phyloP scores from a whole-genome alignment of 2,888 invertebrate species.

The Lasioglossum villosulum region DNA sequence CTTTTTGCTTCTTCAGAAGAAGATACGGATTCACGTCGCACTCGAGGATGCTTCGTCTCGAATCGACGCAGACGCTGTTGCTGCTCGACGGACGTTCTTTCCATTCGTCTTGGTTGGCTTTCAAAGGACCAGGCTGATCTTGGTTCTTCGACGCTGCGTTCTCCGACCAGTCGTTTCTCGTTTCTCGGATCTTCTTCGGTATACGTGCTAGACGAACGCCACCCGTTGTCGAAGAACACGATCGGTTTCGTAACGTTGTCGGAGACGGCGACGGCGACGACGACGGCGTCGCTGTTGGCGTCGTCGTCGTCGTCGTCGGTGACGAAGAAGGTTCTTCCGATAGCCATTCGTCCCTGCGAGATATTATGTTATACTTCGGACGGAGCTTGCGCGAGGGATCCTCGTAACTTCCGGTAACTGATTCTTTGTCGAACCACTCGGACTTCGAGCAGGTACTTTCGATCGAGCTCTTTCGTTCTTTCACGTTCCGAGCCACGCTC shows the following conservation, averaged over 20 bases:
- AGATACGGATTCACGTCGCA: slow-evolving; percentile 95
- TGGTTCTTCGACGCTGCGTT: not conserved
- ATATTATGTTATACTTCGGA: slow-evolving; percentile 10
- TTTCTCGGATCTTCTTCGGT: slow-evolving; percentile 41
- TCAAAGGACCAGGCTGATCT: slow-evolving; percentile 29
- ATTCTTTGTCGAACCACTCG: slow-evolving; percentile 80
- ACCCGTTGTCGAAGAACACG: not conserved
- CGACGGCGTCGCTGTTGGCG: not conserved
- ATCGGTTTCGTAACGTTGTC: not conserved
- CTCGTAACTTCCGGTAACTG: slow-evolving; percentile 57
- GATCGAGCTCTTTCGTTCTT: slow-evolving; percentile 68
- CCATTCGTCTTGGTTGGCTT: slow-evolving; percentile 48
- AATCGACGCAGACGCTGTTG: slow-evolving; percentile 49
- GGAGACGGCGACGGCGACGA: not conserved
- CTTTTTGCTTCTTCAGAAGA: slow-evolving; percentile 87
- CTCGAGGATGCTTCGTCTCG: slow-evolving; percentile 89
- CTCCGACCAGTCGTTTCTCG: slow-evolving; percentile 62
- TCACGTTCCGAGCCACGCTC: slow-evolving; percentile 80
- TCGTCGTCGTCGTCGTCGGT: not conserved
- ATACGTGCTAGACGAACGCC: slow-evolving; percentile 31
- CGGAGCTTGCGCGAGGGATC: slow-evolving; percentile 65
- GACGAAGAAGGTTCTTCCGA: slow-evolving; percentile 40
- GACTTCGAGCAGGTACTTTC: slow-evolving; percentile 74
- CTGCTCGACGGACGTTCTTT: slow-evolving; percentile 42
- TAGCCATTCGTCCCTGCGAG: slow-evolving; percentile 63